phyloP scores from a whole-genome alignment of 1,140 invertebrate species.

The Drosophila seguyi region DNA sequence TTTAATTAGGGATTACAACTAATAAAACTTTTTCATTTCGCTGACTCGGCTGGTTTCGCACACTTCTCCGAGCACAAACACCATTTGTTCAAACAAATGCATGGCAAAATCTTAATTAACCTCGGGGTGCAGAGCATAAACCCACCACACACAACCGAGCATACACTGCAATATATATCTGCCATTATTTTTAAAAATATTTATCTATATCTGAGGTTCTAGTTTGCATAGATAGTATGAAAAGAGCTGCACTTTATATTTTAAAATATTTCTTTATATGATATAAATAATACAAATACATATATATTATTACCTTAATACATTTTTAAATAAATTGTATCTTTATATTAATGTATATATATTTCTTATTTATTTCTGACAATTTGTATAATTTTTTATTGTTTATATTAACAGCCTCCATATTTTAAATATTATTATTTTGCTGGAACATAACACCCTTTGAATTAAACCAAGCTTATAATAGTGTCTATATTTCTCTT shows the following conservation, averaged over 20 bases:
- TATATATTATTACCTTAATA: too few relatives aligned
- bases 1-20: constrained; percentile 80
- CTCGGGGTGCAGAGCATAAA: constrained; percentile 74
- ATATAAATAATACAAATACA: too few relatives aligned
- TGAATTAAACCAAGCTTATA: not conserved
- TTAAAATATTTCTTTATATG: too few relatives aligned
- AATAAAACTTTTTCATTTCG: constrained; percentile 73
- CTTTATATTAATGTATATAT: too few relatives aligned
- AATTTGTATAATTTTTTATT: too few relatives aligned
- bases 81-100: constrained; percentile 74
- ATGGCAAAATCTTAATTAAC: constrained; percentile 81
- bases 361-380: too few relatives aligned
- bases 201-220: too few relatives aligned
- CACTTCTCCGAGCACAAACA: constrained; percentile 42
- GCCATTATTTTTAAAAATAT: not conserved
- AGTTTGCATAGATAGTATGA: too few relatives aligned
- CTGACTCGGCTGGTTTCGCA: constrained; percentile 44
- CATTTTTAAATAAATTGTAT: too few relatives aligned
- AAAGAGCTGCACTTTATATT: too few relatives aligned
- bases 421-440: too few relatives aligned
- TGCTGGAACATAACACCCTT: not conserved
- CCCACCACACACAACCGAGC: constrained; percentile 42
- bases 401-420: too few relatives aligned
- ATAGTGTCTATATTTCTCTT: not conserved
- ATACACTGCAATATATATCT: not conserved